Evolutionary conservation across 2,888 invertebrate genomes (phyloP).

Genomic region (Tipula helvola): DNA sequence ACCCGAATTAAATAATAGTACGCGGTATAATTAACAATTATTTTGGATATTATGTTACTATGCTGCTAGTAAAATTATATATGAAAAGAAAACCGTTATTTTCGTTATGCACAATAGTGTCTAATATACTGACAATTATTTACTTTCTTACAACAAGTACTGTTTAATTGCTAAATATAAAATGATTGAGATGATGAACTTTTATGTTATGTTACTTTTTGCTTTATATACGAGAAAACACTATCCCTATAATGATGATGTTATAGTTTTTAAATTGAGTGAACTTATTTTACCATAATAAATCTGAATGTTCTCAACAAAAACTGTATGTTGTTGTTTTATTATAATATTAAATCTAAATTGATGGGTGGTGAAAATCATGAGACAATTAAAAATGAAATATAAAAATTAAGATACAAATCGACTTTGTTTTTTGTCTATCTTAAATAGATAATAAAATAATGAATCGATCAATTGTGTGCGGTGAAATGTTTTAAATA

Average conservation of each 20-base stretch:
- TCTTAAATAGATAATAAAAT: neutral
- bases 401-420: neutral
- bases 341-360: neutral
- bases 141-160: neutral
- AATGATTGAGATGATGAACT: neutral
- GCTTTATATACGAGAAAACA: neutral
- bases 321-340: neutral
- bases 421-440: neutral
- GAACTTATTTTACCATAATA: neutral
- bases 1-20: neutral
- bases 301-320: neutral
- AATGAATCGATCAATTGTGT: neutral
- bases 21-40: neutral
- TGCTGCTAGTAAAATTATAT: neutral
- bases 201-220: neutral
- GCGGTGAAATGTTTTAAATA: neutral
- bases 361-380: constrained; percentile 9
- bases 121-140: neutral
- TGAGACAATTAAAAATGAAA: constrained; percentile 7
- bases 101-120: no score
- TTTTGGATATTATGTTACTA: neutral
- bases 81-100: neutral
- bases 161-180: neutral
- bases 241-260: neutral
- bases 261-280: neutral